A percentile compares a stretch with the other conserved stretches of the same genome.
Evolutionary conservation across 2,888 invertebrate species (phyloP).

Genomic region (Pecten maximus): DNA sequence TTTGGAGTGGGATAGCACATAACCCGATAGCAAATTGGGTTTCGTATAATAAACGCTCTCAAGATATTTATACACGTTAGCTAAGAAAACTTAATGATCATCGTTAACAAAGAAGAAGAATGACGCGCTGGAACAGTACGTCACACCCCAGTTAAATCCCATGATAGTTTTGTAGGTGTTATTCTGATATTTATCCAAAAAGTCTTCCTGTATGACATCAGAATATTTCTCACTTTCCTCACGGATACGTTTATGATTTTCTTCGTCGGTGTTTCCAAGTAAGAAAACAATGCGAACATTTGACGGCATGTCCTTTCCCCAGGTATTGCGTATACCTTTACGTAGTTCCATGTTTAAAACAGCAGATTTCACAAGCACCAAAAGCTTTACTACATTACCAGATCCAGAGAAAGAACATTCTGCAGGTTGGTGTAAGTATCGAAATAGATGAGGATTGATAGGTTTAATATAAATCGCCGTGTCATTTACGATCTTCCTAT

Average conservation of each 20-base stretch:
- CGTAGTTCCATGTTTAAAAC: not conserved
- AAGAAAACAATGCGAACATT: constrained; percentile 26
- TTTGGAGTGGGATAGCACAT: not conserved
- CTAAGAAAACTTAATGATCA: constrained; percentile 37
- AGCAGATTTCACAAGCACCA: constrained; percentile 42
- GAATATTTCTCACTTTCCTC: not conserved
- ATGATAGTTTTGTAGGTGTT: constrained; percentile 44
- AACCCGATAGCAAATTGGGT: constrained; percentile 1
- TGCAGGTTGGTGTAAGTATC: not conserved
- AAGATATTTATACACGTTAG: not conserved
- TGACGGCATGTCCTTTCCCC: not conserved
- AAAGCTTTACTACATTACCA: not conserved
- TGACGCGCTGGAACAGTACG: not conserved
- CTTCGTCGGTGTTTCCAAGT: not conserved
- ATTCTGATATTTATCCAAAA: constrained; percentile 30
- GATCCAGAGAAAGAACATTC: not conserved
- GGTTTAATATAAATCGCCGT: not conserved
- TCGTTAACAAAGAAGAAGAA: constrained; percentile 43
- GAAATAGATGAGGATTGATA: not conserved
- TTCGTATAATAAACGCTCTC: not conserved
- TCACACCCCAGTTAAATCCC: constrained; percentile 31
- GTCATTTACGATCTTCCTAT: not conserved
- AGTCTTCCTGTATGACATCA: constrained; percentile 41
- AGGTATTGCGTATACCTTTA: constrained; percentile 33
- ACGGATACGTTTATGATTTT: not conserved